A percentile compares a stretch with the other conserved stretches of the same genome.
Conservation (phyloP, 2,113 vertebrate species). For the Puma concolor region DNA sequence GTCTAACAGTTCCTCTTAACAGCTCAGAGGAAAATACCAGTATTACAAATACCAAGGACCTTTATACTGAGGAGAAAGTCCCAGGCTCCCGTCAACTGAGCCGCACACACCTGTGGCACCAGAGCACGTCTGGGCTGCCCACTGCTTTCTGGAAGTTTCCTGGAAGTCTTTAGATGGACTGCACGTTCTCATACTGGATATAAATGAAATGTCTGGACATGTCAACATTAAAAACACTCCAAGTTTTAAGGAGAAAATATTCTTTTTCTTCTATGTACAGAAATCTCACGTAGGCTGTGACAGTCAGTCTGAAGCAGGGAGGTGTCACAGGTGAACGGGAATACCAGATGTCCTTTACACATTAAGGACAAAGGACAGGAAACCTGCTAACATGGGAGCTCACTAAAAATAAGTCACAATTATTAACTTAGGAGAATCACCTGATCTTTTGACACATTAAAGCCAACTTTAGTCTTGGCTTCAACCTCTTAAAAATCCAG, state of each 20-base stretch:
- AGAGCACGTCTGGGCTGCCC: neutral
- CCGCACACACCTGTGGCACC: fast-evolving
- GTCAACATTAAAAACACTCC: conserved; percentile 79
- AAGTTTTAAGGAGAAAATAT: conserved; percentile 53
- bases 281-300: neutral
- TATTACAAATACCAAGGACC: neutral
- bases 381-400: neutral
- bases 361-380: conserved; percentile 48
- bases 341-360: neutral
- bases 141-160: neutral
- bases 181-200: neutral
- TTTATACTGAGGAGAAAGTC: neutral
- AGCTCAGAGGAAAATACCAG: neutral
- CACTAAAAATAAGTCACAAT: conserved; percentile 60
- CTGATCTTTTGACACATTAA: conserved; percentile 60
- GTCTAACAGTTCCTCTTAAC: neutral
- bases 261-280: conserved; percentile 56
- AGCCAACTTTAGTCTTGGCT: conserved; percentile 67
- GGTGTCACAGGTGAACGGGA: neutral
- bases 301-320: neutral
- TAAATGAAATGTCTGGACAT: neutral
- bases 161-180: neutral
- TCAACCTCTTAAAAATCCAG: conserved; percentile 28
- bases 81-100: neutral
- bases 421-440: conserved; percentile 57